These are phyloP conservation scores for Coryphaenoides rupestris DNA, from an alignment of 2,113 vertebrate species.

Conservation along the genomic window DNA sequence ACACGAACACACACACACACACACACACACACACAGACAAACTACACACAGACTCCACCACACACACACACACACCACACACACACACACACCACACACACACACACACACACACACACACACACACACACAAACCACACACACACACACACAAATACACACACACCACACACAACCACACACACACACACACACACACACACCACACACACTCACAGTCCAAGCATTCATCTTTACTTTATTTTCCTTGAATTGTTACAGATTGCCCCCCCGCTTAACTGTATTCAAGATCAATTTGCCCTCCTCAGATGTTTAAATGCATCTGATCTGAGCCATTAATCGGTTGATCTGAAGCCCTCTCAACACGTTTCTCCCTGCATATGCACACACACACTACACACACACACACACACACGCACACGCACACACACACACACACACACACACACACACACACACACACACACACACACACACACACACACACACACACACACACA, in stretches of 20 bases:
- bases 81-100: too few species aligned
- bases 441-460: too few species aligned
- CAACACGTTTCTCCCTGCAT: constrained; percentile 15
- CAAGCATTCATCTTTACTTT: constrained; percentile 17
- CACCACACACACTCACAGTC: neutral
- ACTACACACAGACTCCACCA: too few species aligned
- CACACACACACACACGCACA: too few species aligned
- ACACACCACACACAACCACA: too few species aligned
- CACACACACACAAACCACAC: too few species aligned
- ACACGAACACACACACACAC: too few species aligned
- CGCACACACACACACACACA: too few species aligned
- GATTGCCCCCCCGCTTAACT: constrained; percentile 35
- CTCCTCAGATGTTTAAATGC: constrained; percentile 39
- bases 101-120: constrained; percentile 7
- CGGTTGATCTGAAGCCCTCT: constrained; percentile 35
- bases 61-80: too few species aligned
- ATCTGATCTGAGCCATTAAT: constrained; percentile 55
- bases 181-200: constrained; percentile 3
- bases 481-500: too few species aligned
- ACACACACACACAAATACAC: too few species aligned
- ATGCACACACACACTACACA: constrained; percentile 26
- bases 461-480: too few species aligned
- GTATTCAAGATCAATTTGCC: constrained; percentile 48
- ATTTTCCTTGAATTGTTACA: constrained; percentile 54
- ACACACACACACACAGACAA: constrained; percentile 13